Conservation (phyloP, 2,797 vertebrate genomes). For the Notoglanidium macrostoma region DNA sequence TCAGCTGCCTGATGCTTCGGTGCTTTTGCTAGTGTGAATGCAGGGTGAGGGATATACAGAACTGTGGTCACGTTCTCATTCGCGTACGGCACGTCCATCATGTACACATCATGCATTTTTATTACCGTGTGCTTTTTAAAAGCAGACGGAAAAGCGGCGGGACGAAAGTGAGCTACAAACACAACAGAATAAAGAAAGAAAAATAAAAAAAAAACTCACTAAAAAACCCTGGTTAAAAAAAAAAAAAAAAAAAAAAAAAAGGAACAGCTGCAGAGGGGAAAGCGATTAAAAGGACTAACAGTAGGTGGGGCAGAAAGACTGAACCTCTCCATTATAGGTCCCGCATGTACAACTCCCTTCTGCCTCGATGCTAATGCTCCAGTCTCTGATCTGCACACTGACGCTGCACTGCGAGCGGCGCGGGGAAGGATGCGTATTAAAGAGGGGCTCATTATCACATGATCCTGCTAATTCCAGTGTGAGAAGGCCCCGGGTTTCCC, state of each 20-base stretch:
- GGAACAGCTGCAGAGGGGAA: neutral
- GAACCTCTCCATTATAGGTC: neutral
- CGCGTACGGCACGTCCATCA: neutral
- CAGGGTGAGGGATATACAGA: neutral
- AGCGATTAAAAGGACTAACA: constrained; percentile 6
- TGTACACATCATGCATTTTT: neutral
- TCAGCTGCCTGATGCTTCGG: neutral
- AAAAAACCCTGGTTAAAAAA: neutral
- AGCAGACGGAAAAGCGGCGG: neutral
- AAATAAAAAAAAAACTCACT: neutral
- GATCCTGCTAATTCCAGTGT: constrained; percentile 27
- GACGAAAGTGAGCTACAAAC: neutral
- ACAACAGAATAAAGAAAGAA: neutral
- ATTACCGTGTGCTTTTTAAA: neutral
- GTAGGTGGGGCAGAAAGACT: constrained; percentile 13
- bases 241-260: no score
- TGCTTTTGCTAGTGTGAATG: neutral
- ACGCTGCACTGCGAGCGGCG: neutral
- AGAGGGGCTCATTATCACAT: neutral
- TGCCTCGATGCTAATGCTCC: neutral
- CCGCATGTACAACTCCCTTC: neutral
- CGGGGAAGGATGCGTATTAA: neutral
- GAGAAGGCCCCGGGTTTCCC: constrained; percentile 46
- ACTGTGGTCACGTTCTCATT: neutral
- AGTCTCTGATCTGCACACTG: neutral